Conservation (phyloP, 2,888 invertebrate genomes). For the Agriopis leucophaearia region DNA sequence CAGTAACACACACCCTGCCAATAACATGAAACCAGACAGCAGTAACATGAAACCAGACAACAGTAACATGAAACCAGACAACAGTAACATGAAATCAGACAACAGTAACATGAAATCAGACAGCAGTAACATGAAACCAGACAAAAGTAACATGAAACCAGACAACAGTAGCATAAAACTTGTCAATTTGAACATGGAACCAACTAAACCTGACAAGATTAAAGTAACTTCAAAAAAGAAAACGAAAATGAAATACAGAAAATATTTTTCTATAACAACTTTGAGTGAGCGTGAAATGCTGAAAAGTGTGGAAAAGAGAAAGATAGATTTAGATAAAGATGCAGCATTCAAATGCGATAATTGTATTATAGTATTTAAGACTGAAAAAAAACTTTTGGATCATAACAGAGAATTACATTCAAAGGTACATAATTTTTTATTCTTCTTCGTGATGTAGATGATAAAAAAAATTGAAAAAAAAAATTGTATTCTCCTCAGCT, state of each 20-base stretch:
- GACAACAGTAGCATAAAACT: neutral
- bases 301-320: slow-evolving; percentile 8
- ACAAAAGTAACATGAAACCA: neutral
- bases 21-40: neutral
- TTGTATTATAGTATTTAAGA: slow-evolving; percentile 58
- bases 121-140: neutral
- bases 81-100: neutral
- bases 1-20: neutral
- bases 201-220: slow-evolving; percentile 18
- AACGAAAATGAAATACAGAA: slow-evolving; percentile 37
- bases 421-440: slow-evolving; percentile 48
- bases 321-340: slow-evolving; percentile 43
- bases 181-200: neutral
- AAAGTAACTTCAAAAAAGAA: slow-evolving; percentile 41
- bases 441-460: neutral
- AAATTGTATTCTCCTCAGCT: no score
- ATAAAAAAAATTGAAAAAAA: no score
- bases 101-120: neutral
- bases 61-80: neutral
- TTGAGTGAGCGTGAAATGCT: slow-evolving; percentile 53
- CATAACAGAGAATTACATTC: slow-evolving; percentile 59
- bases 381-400: slow-evolving; percentile 47
- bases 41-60: neutral
- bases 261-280: slow-evolving; percentile 46
- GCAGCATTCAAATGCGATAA: slow-evolving; percentile 61